Conservation (phyloP, 2,797 vertebrate species). For the Alectoris magna region DNA sequence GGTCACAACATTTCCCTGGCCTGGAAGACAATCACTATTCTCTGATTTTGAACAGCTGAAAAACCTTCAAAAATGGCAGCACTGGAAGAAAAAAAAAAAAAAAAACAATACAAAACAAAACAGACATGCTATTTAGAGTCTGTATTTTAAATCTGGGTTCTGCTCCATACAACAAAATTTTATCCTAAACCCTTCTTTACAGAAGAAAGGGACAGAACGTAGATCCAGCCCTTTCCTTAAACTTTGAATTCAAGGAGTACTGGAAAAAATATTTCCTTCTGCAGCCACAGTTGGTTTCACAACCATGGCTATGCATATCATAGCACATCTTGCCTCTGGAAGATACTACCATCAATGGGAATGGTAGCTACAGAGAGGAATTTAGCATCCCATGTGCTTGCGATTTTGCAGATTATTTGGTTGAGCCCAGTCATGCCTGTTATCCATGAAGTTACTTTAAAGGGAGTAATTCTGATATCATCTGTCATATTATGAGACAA, state of each 20-base stretch:
- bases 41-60: not conserved
- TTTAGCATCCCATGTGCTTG: not conserved
- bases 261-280: not conserved
- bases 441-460: not conserved
- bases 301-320: not conserved
- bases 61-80: constrained; percentile 39
- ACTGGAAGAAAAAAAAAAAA: too few species aligned
- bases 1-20: not conserved
- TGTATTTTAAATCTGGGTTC: not conserved
- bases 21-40: not conserved
- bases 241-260: not conserved
- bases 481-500: not conserved
- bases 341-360: not conserved
- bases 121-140: not conserved
- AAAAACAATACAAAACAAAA: too few species aligned
- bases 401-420: not conserved
- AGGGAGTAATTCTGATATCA: not conserved
- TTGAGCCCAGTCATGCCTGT: not conserved
- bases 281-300: not conserved
- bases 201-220: rapidly evolving
- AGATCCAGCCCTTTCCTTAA: not conserved
- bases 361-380: not conserved
- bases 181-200: not conserved
- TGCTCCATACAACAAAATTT: not conserved
- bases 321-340: not conserved